Conservation (phyloP, 2,113 vertebrate genomes). For the Felis chaus region DNA sequence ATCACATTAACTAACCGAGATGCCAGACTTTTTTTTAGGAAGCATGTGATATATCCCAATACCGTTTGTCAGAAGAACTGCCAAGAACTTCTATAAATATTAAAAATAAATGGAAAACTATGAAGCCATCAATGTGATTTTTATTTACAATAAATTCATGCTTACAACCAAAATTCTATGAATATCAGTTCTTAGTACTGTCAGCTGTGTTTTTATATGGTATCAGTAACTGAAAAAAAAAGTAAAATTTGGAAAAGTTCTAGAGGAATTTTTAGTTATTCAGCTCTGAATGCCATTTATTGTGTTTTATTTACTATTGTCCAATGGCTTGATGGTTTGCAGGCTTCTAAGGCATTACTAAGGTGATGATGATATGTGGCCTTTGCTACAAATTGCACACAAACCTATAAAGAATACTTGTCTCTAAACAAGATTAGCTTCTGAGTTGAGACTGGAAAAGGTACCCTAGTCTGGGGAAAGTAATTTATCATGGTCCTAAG, state of each 20-base stretch:
- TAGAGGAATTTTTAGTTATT: neutral
- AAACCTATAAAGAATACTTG: neutral
- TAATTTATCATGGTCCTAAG: neutral
- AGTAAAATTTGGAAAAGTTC: neutral
- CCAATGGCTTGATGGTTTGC: neutral
- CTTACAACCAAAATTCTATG: neutral
- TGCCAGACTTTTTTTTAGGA: neutral
- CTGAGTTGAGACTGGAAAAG: neutral
- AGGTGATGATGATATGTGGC: neutral
- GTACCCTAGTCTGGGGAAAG: neutral
- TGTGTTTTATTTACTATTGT: neutral
- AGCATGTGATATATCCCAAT: neutral
- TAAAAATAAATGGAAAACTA: neutral
- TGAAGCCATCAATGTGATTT: neutral
- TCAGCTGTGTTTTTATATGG: neutral
- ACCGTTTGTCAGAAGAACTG: neutral
- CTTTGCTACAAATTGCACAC: neutral
- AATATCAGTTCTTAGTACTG: constrained; percentile 50
- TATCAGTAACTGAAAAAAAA: constrained; percentile 6
- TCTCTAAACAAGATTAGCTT: constrained; percentile 34
- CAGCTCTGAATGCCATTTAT: neutral
- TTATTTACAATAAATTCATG: neutral
- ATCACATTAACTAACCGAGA: neutral
- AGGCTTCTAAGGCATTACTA: neutral
- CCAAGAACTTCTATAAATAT: neutral